Evolutionary conservation across 92 coral and sea anemone genomes (phyloP).

Genomic region (Phenganax subtilis): DNA sequence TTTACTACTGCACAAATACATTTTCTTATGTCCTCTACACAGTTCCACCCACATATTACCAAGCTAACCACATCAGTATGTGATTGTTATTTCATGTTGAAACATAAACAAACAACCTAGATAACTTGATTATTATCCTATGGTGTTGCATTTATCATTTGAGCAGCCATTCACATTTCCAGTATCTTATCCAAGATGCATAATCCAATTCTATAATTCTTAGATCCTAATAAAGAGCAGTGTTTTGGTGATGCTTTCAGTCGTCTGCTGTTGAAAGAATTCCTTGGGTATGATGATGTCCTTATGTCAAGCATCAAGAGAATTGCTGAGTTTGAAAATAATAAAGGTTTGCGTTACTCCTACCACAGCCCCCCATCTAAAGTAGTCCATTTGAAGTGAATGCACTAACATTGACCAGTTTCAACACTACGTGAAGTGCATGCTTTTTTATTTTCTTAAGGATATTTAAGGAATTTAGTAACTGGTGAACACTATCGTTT

Average conservation of each 20-base stretch:
- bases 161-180: too few relatives aligned
- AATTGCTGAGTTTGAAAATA: constrained; percentile 91
- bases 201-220: background rate
- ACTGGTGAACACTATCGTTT: constrained; percentile 96
- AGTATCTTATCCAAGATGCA: background rate
- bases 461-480: constrained; percentile 85
- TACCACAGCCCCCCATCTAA: background rate
- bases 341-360: constrained; percentile 59
- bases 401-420: too few relatives aligned
- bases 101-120: too few relatives aligned
- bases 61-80: too few relatives aligned
- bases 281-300: constrained; percentile 98
- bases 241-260: constrained; percentile 95
- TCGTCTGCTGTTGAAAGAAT: constrained; percentile 82
- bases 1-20: too few relatives aligned
- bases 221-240: constrained; percentile 87
- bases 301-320: constrained; percentile 95
- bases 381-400: background rate
- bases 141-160: too few relatives aligned
- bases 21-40: too few relatives aligned
- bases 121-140: background rate
- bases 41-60: too few relatives aligned
- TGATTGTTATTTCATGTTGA: too few relatives aligned
- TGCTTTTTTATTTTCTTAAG: constrained; percentile 29
- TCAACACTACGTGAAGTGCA: too few relatives aligned